Evolutionary conservation across 1,140 invertebrate species (phyloP), one percentile per base, ranked within the genome.

Genomic region (Drosophila arizonae): DNA sequence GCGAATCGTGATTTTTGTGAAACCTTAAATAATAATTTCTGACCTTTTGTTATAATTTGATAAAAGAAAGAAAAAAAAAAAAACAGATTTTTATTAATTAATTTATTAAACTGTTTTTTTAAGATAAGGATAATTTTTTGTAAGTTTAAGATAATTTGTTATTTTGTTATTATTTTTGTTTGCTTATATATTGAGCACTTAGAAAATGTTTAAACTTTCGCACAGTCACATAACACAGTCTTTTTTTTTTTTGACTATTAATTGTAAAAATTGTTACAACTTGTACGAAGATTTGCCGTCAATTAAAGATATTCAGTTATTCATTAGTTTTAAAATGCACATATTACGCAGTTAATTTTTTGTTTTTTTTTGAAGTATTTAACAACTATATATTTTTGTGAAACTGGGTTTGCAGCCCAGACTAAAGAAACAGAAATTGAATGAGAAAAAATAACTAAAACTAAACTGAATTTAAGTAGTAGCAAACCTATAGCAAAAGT

Each of bases 381-480:
- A 15, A 6, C 41, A 15, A 45, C n/a, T 45, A 45, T 45, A 15
- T 4, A 24, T 48, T 4, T 11, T 24, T 24, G 10, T 48, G 28
- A n/a, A 56, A 39, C 9, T 9, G 15, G 43, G 33, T 43, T 60
- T 60, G 55, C 60, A 50, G 52, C 39, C 52, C 26, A 41, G 45
- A 52, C 61, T 54, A 33, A 55, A 50, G n/a, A 13, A 39, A 50
- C 24, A 56, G 26, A 48, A 63, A 45, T 6, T 45, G 0, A 15
- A 15, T n/a, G n/a, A 17, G 17, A 1, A 36, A 63, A 30, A 15
- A 45, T 54, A 84, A 77, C 50, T 72, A 51, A 81, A 85, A 87
- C 69, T 79, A 77, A 87, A 69, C 82, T 73, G 63, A 78, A 87
- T 56, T 72, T 87, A 87, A 87, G 84, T 88, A 87, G 84, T 57